Percentiles rank a stretch among this genome's conserved stretches.
Conservation (phyloP, 2,888 invertebrate genomes). For the Alcis repandata region DNA sequence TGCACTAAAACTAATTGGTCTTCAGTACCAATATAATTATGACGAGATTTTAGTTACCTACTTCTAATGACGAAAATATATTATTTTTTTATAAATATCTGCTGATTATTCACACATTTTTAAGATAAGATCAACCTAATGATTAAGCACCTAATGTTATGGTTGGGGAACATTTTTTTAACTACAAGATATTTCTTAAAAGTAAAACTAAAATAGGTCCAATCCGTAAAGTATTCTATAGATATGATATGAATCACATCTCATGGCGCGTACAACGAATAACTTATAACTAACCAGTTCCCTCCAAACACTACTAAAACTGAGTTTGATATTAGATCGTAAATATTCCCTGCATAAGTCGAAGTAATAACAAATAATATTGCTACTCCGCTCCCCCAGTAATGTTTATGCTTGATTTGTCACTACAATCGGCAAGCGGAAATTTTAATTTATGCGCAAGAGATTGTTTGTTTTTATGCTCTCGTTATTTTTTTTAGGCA, state of each 20-base stretch:
- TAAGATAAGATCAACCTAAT: neutral
- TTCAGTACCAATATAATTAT: constrained; percentile 41
- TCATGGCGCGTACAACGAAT: neutral
- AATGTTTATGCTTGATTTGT: constrained; percentile 81
- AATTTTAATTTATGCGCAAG: constrained; percentile 84
- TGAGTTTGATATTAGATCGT: constrained; percentile 43
- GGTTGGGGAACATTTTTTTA: too few species aligned
- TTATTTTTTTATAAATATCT: too few species aligned
- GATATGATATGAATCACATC: neutral
- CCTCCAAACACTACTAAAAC: constrained; percentile 29
- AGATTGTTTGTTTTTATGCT: constrained; percentile 83
- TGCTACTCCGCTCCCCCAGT: constrained; percentile 68
- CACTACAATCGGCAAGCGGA: constrained; percentile 78
- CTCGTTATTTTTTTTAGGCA: constrained; percentile 72
- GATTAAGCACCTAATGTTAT: too few species aligned
- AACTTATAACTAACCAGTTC: constrained; percentile 5
- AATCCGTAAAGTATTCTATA: neutral
- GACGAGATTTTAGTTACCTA: constrained; percentile 12
- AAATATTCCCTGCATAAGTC: constrained; percentile 44
- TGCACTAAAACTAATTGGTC: constrained; percentile 77
- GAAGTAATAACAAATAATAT: constrained; percentile 62
- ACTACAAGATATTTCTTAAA: too few species aligned
- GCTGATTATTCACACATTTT: too few species aligned
- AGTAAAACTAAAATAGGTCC: too few species aligned
- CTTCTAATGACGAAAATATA: too few species aligned